Conservation (phyloP, 2,888 invertebrate genomes). For the Drosophila paranaensis region DNA sequence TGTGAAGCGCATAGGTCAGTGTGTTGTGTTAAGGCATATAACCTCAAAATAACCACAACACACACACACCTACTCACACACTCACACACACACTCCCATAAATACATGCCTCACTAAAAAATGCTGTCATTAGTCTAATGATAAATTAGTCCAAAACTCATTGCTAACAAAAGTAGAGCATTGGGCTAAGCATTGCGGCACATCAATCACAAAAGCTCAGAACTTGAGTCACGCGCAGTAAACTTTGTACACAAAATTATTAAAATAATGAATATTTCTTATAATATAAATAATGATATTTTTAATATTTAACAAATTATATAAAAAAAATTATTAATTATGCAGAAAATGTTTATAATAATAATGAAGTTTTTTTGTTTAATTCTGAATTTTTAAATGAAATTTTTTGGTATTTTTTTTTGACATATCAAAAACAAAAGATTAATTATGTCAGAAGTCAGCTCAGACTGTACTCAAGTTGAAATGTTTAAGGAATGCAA, state of each 20-base stretch:
- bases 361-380: too few species aligned
- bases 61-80: conserved; percentile 19
- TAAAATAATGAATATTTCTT: too few species aligned
- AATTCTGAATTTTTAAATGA: neutral
- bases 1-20: conserved; percentile 95
- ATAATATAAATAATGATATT: too few species aligned
- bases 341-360: too few species aligned
- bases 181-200: conserved; percentile 8
- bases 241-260: too few species aligned
- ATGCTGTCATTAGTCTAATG: conserved; percentile 21
- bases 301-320: too few species aligned
- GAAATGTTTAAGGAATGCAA: neutral
- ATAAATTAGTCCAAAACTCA: conserved; percentile 5
- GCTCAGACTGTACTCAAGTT: neutral
- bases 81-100: conserved; percentile 18
- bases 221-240: neutral
- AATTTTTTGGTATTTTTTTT: neutral
- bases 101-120: conserved; percentile 12
- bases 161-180: conserved; percentile 17
- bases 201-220: conserved; percentile 4
- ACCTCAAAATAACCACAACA: conserved; percentile 61
- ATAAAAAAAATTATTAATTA: too few species aligned
- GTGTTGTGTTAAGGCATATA: conserved; percentile 60
- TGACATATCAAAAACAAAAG: neutral
- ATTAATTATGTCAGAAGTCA: neutral